Base-by-base conservation (phyloP, 2,888 invertebrate species). In the Bellardia bayeri region DNA sequence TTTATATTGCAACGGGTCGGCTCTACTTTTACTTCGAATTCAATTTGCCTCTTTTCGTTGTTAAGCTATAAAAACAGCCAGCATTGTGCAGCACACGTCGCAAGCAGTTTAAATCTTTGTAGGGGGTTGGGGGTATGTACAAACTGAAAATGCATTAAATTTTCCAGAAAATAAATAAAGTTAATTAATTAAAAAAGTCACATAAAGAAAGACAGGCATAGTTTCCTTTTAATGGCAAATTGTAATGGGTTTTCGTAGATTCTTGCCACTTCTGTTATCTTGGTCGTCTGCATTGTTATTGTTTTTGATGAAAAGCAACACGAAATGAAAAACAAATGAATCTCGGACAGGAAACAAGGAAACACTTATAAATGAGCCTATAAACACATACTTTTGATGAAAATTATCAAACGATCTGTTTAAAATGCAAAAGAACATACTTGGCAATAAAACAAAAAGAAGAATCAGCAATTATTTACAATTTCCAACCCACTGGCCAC, bases 161-260 rank as follows among this genome's bases (percentile, higher is more conserved):
- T 85, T 82, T 85, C 76, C 82, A 82, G 78, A 78, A 87, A 79
- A 82, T 83, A 86, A 83, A 86, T 85, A 82, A 87, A 85, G 85
- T 82, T 82, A 85, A 87, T 87, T 87, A 87, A 87, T 87, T 87
- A 79, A 85, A 83, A 85, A 85, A 69, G 79, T 85, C 85, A 74
- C 74, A 74, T 82, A 72, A 72, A 80, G 54, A 49, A 40, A 75
- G 64, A 64, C 45, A 76, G 58, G n/a, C 68, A 63, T 74, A 54
- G 30, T 84, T 78, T 75, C 54, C 16, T 63, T 74, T 80, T 68
- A 84, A 80, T 78, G 78, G 63, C 68, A 87, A 85, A 85, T 79
- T 79, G 85, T 75, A 84, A 81, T 87, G 68, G 58, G 8, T 72
- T 72, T 76, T 63, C 42, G 54, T n/a, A 61, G 54, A 64, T 54